Conservation (phyloP, 2,888 invertebrate genomes). For the Apodemia mormo region DNA sequence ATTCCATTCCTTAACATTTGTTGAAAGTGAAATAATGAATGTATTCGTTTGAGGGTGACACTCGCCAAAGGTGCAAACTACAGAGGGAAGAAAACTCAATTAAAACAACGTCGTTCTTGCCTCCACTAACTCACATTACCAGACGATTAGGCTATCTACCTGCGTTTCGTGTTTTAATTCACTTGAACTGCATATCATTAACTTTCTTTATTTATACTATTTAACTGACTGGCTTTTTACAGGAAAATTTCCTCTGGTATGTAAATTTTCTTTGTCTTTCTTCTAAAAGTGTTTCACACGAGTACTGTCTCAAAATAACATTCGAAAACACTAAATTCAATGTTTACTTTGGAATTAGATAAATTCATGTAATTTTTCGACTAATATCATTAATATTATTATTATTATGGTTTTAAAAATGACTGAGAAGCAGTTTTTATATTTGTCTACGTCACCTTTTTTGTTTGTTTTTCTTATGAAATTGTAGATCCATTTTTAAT, state of each 20-base stretch:
- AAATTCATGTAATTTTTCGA: no score
- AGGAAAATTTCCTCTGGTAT: not conserved
- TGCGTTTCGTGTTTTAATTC: slow-evolving; percentile 35
- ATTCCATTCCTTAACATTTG: not conserved
- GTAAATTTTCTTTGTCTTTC: not conserved
- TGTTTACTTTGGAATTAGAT: no score
- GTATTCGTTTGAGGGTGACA: slow-evolving; percentile 50
- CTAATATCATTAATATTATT: no score
- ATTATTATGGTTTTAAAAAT: no score
- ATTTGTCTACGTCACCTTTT: no score
- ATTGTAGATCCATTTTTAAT: no score
- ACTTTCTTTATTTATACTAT: slow-evolving; percentile 7
- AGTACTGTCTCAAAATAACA: not conserved
- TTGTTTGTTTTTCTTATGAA: no score
- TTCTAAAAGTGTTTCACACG: not conserved
- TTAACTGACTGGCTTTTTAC: not conserved
- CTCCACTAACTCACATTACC: slow-evolving; percentile 55
- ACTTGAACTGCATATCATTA: slow-evolving; percentile 15
- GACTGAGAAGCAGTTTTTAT: no score
- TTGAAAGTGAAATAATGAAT: slow-evolving; percentile 16
- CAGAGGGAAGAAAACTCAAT: slow-evolving; percentile 62
- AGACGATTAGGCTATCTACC: slow-evolving; percentile 55
- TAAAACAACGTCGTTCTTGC: slow-evolving; percentile 63
- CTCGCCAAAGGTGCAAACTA: slow-evolving; percentile 58
- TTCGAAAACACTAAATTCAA: no score